phyloP scores from a whole-genome alignment of 1,140 invertebrate genomes.

The Lasioglossum albipes region DNA sequence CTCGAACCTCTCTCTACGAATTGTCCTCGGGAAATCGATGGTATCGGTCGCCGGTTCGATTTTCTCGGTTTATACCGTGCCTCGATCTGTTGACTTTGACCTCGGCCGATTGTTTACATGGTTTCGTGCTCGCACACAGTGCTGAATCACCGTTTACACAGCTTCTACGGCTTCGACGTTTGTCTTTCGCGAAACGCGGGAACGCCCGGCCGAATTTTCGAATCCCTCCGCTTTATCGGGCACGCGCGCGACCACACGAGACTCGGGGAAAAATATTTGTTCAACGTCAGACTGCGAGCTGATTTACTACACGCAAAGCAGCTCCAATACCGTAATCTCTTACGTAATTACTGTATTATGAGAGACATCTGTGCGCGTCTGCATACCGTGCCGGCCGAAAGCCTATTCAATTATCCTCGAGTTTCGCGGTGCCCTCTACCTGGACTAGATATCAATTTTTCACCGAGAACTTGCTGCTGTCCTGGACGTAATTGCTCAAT shows the following conservation, averaged over 20 bases:
- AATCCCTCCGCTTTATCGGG: too few species aligned
- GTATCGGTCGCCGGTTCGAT: too few species aligned
- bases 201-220: background rate
- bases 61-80: background rate
- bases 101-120: conserved; percentile 37
- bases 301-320: too few species aligned
- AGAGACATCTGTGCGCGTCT: background rate
- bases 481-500: too few species aligned
- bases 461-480: too few species aligned
- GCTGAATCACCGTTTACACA: conserved; percentile 22
- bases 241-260: too few species aligned
- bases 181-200: background rate
- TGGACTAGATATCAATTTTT: background rate
- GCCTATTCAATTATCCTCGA: background rate
- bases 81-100: conserved; percentile 38
- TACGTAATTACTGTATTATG: conserved; percentile 37
- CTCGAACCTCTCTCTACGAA: too few species aligned
- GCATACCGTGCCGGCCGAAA: too few species aligned
- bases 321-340: background rate
- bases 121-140: conserved; percentile 2
- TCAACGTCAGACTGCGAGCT: background rate
- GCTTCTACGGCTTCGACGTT: conserved; percentile 23
- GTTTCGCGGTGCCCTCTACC: background rate
- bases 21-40: background rate
- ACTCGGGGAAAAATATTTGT: background rate